phyloP scores from a whole-genome alignment of 2,888 invertebrate genomes.

The Volucella inflata region DNA sequence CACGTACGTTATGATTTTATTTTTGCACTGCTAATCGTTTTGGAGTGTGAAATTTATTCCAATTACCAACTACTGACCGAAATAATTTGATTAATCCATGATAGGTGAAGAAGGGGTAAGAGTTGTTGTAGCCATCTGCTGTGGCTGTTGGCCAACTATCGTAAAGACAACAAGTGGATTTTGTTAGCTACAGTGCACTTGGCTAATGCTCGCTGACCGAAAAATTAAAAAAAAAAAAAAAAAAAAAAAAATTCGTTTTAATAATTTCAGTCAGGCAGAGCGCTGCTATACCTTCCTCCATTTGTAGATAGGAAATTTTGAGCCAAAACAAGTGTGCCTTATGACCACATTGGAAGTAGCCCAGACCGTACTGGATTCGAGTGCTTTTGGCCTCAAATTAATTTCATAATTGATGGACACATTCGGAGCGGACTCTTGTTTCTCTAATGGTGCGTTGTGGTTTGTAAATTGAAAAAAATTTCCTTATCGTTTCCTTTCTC shows the following conservation, averaged over 20 bases:
- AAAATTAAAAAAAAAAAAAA: not conserved
- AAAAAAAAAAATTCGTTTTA: conserved; percentile 42
- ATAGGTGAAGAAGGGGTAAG: not conserved
- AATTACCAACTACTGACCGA: conserved; percentile 65
- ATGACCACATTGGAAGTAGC: conserved; percentile 5
- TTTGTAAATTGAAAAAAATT: conserved; percentile 27
- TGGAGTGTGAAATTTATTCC: conserved; percentile 61
- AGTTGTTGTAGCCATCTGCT: not conserved
- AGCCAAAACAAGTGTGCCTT: conserved; percentile 24
- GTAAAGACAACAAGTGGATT: conserved; percentile 36
- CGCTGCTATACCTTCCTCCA: not conserved
- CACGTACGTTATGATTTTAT: conserved; percentile 43
- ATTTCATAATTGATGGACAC: conserved; percentile 61
- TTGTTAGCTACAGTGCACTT: conserved; percentile 20
- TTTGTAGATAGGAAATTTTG: conserved; percentile 30
- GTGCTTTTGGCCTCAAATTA: conserved; percentile 25
- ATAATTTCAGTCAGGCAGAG: conserved; percentile 48
- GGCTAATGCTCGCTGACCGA: conserved; percentile 59
- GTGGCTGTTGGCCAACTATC: conserved; percentile 14
- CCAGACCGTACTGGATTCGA: not conserved
- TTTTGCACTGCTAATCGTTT: conserved; percentile 57
- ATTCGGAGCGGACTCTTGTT: conserved; percentile 45
- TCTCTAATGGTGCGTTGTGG: conserved; percentile 19
- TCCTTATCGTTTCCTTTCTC: conserved; percentile 38
- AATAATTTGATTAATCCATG: conserved; percentile 67